Conservation (phyloP, 2,113 vertebrate genomes). For the Cyphomyrus discorhynchus region DNA sequence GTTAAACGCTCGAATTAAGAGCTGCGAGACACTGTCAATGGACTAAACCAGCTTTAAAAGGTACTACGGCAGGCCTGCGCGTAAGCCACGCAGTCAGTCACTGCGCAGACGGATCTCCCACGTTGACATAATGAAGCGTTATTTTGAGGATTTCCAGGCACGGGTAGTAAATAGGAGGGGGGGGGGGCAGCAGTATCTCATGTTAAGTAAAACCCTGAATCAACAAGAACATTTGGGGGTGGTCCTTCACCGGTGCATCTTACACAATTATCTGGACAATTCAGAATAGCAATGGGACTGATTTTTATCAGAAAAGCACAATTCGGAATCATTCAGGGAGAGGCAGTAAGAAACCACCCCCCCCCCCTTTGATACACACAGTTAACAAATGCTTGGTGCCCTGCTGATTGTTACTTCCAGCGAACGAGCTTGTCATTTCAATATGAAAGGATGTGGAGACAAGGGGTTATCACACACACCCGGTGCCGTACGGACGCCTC, state of each 20-base stretch:
- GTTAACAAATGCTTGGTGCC: neutral
- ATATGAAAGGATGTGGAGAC: constrained; percentile 10
- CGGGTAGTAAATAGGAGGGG: neutral
- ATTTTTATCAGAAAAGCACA: constrained; percentile 3
- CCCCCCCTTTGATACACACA: neutral
- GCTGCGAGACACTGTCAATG: neutral
- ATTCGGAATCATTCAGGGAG: constrained; percentile 19
- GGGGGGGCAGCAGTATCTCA: too few species aligned
- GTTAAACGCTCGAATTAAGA: neutral
- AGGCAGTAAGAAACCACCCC: neutral
- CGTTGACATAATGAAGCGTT: neutral
- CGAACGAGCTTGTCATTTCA: neutral
- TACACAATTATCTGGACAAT: constrained; percentile 4
- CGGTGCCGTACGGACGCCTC: neutral
- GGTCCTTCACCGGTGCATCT: neutral
- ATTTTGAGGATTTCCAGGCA: neutral
- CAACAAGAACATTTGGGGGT: neutral
- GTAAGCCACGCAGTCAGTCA: neutral
- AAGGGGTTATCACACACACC: neutral
- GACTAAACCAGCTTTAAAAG: neutral
- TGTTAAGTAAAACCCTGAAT: neutral
- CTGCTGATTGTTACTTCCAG: constrained; percentile 18
- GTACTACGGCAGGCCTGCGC: neutral
- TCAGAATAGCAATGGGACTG: neutral
- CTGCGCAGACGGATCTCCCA: neutral